Base-by-base conservation (phyloP, 2,797 vertebrate species). In the Vipera ursinii region DNA sequence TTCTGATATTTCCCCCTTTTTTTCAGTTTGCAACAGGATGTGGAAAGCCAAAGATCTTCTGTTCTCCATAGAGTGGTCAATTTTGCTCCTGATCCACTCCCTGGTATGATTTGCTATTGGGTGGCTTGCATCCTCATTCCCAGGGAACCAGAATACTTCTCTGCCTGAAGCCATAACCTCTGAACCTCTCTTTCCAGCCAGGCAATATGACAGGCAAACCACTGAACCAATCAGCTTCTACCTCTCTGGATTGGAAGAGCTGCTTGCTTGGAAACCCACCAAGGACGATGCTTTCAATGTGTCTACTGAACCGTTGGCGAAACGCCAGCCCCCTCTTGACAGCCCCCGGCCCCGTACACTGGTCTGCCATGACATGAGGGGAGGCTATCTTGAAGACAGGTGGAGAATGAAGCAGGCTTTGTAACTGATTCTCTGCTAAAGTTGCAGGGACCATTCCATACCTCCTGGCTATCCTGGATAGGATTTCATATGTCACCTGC, bases 301-400 rank as follows among this genome's bases (percentile, higher is more conserved):
- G 90, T 98, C 98, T 0, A 94, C 95, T 0, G 97, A 97, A 85
- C 98, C 98, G 0, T 94, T 98, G 91, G 98, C 96, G 0, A 20
- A 93, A 38, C 98, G 99, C 73, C 97, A 98, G 93, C 99, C 99
- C 15, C 95, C 97, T 0, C 96, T 99, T 55, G 92, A 38, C 32
- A 96, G 95, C 51, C 59, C 24, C 59, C 96, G 94, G 56, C 97
- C 96, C 13, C 97, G 98, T 89, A 99, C 99, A 0, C 94, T 99
- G 94, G 96, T 99, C 94, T 99, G 98, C 94, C 99, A 99, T 0
- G 99, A 99, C 96, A 99, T 99, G 99, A 98, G 98, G 96, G 99
- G 99, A 0, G 99, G 99, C 2, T 99, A 99, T 96, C 95, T 99
- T 87, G 98, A 98, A 3, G 99, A 99, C 98, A 98, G 98, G 99